Evolutionary conservation across 2,797 vertebrate species (phyloP).

Genomic region (Enteromius anoplus): DNA sequence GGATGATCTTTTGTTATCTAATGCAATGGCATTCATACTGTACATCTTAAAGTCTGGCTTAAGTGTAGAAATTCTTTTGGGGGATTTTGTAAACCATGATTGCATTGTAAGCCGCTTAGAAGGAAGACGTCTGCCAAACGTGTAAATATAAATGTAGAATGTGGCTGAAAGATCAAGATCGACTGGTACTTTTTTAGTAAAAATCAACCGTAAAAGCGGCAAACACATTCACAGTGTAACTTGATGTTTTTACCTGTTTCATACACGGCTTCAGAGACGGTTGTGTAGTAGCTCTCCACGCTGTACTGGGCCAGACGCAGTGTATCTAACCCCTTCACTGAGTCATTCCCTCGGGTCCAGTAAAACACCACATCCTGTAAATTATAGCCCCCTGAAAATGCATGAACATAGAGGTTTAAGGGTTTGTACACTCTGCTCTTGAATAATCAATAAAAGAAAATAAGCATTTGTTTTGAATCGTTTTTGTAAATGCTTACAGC

Average conservation of each 20-base stretch:
- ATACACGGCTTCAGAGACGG: slow-evolving; percentile 86
- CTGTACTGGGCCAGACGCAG: slow-evolving; percentile 89
- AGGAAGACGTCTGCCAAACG: neutral
- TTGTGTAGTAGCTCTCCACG: slow-evolving; percentile 88
- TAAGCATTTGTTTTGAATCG: neutral
- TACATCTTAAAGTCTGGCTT: slow-evolving; percentile 1
- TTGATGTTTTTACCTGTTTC: slow-evolving; percentile 80
- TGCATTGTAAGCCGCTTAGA: neutral
- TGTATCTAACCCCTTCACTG: slow-evolving; percentile 84
- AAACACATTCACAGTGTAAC: neutral
- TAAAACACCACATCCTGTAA: slow-evolving; percentile 90
- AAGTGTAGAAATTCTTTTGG: neutral
- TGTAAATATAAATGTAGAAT: neutral
- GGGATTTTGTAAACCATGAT: slow-evolving; percentile 1
- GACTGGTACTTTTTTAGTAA: neutral
- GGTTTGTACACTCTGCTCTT: neutral
- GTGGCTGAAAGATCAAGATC: neutral
- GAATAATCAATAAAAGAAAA: slow-evolving; percentile 11
- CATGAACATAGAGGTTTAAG: slow-evolving; percentile 11
- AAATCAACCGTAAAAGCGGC: neutral
- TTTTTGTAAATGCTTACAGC: slow-evolving; percentile 78
- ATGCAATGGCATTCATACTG: neutral
- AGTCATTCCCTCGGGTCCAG: slow-evolving; percentile 92
- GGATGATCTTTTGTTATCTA: neutral
- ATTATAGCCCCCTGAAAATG: slow-evolving; percentile 87